Percentiles rank a stretch among this genome's conserved stretches.
Conservation (phyloP, 1,140 invertebrate species). For the Potamilus streckersoni region DNA sequence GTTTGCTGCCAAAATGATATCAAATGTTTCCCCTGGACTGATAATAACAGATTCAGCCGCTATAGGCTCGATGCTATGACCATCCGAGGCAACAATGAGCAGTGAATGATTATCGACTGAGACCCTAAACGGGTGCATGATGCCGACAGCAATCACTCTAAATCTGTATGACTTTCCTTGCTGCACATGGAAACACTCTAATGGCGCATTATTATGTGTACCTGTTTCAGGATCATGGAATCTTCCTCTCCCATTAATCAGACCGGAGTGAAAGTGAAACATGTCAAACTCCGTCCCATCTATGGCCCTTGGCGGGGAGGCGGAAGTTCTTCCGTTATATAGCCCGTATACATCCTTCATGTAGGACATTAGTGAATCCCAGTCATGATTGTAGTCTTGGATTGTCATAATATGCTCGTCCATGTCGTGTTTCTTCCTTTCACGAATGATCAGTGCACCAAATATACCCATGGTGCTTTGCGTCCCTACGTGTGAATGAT, state of each 20-base stretch:
- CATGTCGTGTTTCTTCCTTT: slow-evolving; percentile 15
- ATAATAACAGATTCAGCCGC: slow-evolving; percentile 65
- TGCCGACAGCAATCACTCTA: slow-evolving; percentile 49
- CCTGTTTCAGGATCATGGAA: slow-evolving; percentile 33
- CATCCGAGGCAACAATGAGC: slow-evolving; percentile 83
- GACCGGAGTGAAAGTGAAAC: slow-evolving; percentile 46
- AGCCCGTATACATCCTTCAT: slow-evolving; percentile 44
- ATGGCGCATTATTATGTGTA: slow-evolving; percentile 47
- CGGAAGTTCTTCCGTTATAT: slow-evolving; percentile 30
- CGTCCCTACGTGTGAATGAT: slow-evolving; percentile 59
- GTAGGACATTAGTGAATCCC: slow-evolving; percentile 41
- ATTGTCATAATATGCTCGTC: slow-evolving; percentile 42
- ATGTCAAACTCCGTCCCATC: slow-evolving; percentile 39
- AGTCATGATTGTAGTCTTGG: slow-evolving; percentile 58
- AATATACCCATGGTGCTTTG: slow-evolving; percentile 54
- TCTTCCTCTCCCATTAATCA: slow-evolving; percentile 60
- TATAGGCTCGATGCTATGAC: slow-evolving; percentile 81
- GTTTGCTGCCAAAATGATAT: slow-evolving; percentile 84
- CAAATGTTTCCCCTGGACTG: slow-evolving; percentile 82
- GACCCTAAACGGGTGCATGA: slow-evolving; percentile 66
- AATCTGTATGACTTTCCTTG: slow-evolving; percentile 45
- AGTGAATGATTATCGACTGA: slow-evolving; percentile 88
- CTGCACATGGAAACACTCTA: slow-evolving; percentile 46
- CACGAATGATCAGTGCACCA: slow-evolving; percentile 54
- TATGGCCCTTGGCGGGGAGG: slow-evolving; percentile 14